Percentiles rank a stretch among this genome's conserved stretches.
Conservation (phyloP, 1,140 invertebrate genomes). For the Temnothorax curvispinosus region DNA sequence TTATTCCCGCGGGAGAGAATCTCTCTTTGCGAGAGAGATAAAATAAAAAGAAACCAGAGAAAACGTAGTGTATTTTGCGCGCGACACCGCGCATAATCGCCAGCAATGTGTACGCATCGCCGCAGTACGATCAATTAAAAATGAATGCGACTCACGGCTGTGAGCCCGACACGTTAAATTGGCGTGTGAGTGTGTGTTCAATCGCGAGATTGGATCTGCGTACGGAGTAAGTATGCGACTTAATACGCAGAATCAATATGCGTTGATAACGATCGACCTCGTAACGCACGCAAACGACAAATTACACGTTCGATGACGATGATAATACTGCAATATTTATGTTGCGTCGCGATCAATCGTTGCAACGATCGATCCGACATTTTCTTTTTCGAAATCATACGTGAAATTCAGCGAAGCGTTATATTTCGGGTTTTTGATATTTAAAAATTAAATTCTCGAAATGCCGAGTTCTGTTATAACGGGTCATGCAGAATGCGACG, state of each 20-base stretch:
- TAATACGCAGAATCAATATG: constrained; percentile 18
- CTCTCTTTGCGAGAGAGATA: not conserved
- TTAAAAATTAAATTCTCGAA: constrained; percentile 7
- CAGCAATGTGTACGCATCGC: not conserved
- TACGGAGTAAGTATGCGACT: constrained; percentile 38
- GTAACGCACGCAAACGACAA: constrained; percentile 33
- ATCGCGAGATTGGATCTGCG: constrained; percentile 5
- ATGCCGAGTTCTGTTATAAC: not conserved
- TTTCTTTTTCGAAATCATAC: not conserved
- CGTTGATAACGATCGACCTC: constrained; percentile 14
- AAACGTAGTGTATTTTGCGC: too few relatives aligned
- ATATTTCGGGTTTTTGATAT: not conserved
- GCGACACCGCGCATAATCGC: not conserved
- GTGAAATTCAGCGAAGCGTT: not conserved
- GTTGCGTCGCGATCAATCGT: not conserved
- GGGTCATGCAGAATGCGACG: not conserved
- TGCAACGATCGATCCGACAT: not conserved
- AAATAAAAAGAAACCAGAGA: not conserved
- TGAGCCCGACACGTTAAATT: constrained; percentile 8
- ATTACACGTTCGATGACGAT: constrained; percentile 36
- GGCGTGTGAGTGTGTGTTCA: not conserved
- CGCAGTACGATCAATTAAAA: constrained; percentile 48
- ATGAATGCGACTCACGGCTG: not conserved
- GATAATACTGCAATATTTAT: constrained; percentile 21
- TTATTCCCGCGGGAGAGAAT: not conserved